Evolutionary conservation across 1,140 invertebrate species (phyloP).

Genomic region (Helicoverpa armigera): DNA sequence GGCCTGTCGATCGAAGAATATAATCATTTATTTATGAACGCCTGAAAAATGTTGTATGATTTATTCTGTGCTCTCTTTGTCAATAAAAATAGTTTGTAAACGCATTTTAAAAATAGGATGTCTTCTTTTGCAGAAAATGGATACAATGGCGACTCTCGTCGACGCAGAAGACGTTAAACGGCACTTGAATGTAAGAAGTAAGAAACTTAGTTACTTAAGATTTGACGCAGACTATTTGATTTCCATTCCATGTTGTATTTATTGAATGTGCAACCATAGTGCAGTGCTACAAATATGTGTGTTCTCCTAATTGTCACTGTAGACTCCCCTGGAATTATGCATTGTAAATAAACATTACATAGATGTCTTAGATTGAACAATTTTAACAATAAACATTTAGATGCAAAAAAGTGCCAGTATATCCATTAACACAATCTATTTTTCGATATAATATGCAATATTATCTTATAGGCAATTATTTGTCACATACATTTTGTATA

Average conservation of each 20-base stretch:
- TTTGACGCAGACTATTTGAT: conserved; percentile 39
- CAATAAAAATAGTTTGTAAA: conserved; percentile 26
- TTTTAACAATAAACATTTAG: conserved; percentile 9
- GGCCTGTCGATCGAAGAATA: conserved; percentile 26
- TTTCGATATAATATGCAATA: conserved; percentile 19
- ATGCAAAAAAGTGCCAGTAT: conserved; percentile 35
- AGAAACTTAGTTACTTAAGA: conserved; percentile 54
- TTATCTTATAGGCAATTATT: background rate
- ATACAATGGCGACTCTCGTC: conserved; percentile 80
- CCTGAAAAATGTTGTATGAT: conserved; percentile 54
- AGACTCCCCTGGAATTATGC: conserved; percentile 16
- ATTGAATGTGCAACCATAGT: conserved; percentile 36
- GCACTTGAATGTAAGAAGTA: conserved; percentile 42
- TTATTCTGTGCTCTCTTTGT: conserved; percentile 43
- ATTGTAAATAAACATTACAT: conserved; percentile 39
- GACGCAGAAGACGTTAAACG: conserved; percentile 79
- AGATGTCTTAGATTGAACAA: conserved; percentile 24
- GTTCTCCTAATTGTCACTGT: conserved; percentile 19
- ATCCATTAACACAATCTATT: conserved; percentile 5
- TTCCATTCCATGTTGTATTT: conserved; percentile 53
- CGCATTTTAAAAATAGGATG: background rate
- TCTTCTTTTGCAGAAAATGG: conserved; percentile 81
- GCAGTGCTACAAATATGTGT: conserved; percentile 26
- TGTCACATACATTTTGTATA: conserved; percentile 18
- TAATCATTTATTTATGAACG: conserved; percentile 25